phyloP scores from a whole-genome alignment of 2,888 invertebrate genomes.

The Ischnus inquisitorius region DNA sequence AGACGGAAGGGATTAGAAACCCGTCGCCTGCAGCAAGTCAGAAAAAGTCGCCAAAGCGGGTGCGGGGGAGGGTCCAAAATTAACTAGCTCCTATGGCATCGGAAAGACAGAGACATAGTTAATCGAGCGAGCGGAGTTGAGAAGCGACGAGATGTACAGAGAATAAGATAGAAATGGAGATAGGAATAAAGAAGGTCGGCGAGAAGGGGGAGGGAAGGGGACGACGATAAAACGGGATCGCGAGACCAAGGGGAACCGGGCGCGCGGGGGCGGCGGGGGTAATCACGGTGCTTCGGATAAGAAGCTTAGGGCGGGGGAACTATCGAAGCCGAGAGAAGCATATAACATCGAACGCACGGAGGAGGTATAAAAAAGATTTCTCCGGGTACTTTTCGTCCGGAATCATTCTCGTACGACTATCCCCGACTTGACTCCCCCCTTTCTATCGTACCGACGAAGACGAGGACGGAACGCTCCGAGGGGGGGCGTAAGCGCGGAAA shows the following conservation, averaged over 20 bases:
- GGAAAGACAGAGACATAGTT: conserved; percentile 40
- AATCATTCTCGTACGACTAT: conserved; percentile 60
- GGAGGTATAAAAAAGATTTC: conserved; percentile 45
- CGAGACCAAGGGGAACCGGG: background rate
- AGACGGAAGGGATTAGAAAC: conserved; percentile 68
- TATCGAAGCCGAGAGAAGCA: conserved; percentile 59
- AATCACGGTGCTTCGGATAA: conserved; percentile 73
- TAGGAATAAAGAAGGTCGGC: conserved; percentile 26
- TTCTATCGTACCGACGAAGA: conserved; percentile 28
- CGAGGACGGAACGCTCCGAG: conserved; percentile 24
- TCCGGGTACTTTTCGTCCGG: conserved; percentile 54
- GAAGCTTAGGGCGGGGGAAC: conserved; percentile 70
- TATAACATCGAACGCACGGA: conserved; percentile 30
- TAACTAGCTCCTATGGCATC: conserved; percentile 64
- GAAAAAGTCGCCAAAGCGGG: conserved; percentile 22
- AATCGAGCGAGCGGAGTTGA: conserved; percentile 5
- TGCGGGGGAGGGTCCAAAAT: conserved; percentile 60
- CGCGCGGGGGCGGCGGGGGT: conserved; percentile 43
- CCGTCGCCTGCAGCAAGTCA: conserved; percentile 57
- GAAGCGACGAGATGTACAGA: conserved; percentile 43
- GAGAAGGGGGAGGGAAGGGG: background rate
- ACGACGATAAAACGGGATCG: conserved; percentile 1
- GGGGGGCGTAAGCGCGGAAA: conserved; percentile 33
- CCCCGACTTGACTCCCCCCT: conserved; percentile 16
- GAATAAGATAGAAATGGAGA: conserved; percentile 57